These are phyloP conservation scores for Polia nebulosa DNA, from an alignment of 2,888 invertebrate genomes.

Conservation along the genomic window DNA sequence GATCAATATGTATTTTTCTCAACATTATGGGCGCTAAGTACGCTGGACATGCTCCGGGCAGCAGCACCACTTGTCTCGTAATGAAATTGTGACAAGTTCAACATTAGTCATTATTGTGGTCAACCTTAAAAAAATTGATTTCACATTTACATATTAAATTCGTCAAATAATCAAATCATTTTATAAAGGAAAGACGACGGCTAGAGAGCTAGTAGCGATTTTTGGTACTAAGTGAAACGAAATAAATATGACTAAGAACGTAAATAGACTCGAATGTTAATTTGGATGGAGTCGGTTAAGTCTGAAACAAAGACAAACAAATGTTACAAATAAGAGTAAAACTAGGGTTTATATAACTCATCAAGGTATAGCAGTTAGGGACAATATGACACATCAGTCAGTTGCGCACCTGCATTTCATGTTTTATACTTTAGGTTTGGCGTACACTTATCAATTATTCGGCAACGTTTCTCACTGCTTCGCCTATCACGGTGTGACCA, in stretches of 20 bases:
- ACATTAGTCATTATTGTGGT: slow-evolving; percentile 62
- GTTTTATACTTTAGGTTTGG: no score
- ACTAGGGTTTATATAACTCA: no score
- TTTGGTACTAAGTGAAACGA: slow-evolving; percentile 71
- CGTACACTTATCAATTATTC: no score
- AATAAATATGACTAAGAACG: slow-evolving; percentile 75
- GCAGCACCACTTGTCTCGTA: slow-evolving; percentile 47
- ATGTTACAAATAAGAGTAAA: slow-evolving; percentile 6
- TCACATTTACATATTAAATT: slow-evolving; percentile 65
- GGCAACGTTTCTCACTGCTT: no score
- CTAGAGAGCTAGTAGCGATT: slow-evolving; percentile 84
- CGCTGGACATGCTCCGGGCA: slow-evolving; percentile 39
- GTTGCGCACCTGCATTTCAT: no score
- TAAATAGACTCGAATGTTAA: slow-evolving; percentile 70
- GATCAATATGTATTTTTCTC: slow-evolving; percentile 84
- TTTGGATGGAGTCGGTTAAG: slow-evolving; percentile 69
- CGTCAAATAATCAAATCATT: slow-evolving; percentile 72
- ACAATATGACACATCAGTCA: no score
- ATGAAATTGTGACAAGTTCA: slow-evolving; percentile 60
- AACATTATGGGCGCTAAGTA: slow-evolving; percentile 61
- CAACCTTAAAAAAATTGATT: slow-evolving; percentile 75
- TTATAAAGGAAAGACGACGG: slow-evolving; percentile 71
- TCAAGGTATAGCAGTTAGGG: no score
- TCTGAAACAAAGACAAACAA: slow-evolving; percentile 69
- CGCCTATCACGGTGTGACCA: no score